Evolutionary conservation across 23 tunicate species (phyloP).

Genomic region (Trididemnum miniatum): DNA sequence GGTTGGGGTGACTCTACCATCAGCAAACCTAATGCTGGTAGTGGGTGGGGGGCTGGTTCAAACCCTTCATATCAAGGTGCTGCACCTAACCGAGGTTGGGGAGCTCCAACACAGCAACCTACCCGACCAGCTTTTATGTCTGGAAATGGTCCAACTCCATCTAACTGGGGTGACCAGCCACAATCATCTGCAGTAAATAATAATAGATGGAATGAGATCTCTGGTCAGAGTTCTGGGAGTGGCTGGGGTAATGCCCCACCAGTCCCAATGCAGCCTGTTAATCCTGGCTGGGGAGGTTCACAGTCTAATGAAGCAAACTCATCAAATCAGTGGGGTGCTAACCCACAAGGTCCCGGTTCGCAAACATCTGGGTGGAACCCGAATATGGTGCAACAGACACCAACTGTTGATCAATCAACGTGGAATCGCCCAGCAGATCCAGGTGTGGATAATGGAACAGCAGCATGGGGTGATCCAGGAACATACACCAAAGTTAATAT

Average conservation of each 20-base stretch:
- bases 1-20: slow-evolving; percentile 40
- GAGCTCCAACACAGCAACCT: slow-evolving; percentile 23
- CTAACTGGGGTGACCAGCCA: slow-evolving; percentile 62
- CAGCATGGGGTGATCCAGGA: slow-evolving; percentile 94
- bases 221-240: slow-evolving; percentile 23
- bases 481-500: slow-evolving; percentile 70
- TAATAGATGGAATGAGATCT: slow-evolving; percentile 63
- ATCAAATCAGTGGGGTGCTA: slow-evolving; percentile 49
- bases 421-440: slow-evolving; percentile 19
- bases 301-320: slow-evolving; percentile 29
- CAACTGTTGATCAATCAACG: slow-evolving; percentile 37
- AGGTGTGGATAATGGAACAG: slow-evolving; percentile 82
- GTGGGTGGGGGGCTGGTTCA: slow-evolving; percentile 36
- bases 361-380: slow-evolving; percentile 53
- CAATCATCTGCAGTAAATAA: background rate
- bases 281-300: slow-evolving; percentile 37
- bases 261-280: slow-evolving; percentile 41
- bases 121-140: slow-evolving; percentile 36
- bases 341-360: slow-evolving; percentile 21
- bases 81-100: slow-evolving; percentile 32
- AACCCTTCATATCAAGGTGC: background rate
- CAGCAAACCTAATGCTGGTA: background rate
- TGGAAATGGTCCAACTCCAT: slow-evolving; percentile 32
- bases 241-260: slow-evolving; percentile 56
- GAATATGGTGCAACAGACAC: slow-evolving; percentile 45